Conservation (phyloP, 2,888 invertebrate species). For the Lasioglossum pauxillum region DNA sequence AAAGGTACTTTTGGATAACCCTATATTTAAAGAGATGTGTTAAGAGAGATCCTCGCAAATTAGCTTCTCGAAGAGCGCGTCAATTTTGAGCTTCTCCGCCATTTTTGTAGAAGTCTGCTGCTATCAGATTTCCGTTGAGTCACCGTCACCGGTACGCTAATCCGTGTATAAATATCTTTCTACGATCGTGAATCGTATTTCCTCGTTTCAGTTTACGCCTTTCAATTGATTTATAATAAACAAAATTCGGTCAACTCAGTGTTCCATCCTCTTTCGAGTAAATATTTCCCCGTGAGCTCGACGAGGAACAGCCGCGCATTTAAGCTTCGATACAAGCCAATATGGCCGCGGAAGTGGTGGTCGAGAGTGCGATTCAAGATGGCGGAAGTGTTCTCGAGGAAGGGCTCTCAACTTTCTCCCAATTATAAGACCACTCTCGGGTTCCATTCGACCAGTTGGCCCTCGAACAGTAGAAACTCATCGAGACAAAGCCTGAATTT, state of each 20-base stretch:
- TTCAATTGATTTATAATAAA: not conserved
- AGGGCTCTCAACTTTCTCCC: not conserved
- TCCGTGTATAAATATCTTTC: too few species aligned
- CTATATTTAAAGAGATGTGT: too few species aligned
- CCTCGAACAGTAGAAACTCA: not conserved
- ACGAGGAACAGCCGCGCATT: not conserved
- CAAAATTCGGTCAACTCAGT: not conserved
- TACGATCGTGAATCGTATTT: too few species aligned
- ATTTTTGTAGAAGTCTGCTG: too few species aligned
- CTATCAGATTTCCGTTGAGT: too few species aligned
- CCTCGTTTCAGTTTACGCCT: too few species aligned
- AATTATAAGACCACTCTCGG: constrained; percentile 5
- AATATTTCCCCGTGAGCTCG: not conserved
- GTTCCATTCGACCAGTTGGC: not conserved
- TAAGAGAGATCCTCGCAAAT: too few species aligned
- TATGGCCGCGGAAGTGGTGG: not conserved
- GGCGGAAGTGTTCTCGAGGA: constrained; percentile 16
- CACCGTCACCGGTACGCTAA: too few species aligned
- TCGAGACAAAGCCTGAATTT: not conserved
- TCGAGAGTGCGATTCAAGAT: constrained; percentile 5
- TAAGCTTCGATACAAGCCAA: not conserved
- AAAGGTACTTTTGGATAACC: too few species aligned
- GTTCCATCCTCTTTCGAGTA: not conserved
- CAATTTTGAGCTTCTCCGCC: too few species aligned
- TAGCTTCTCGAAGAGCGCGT: too few species aligned